Evolutionary conservation across 2,113 vertebrate genomes (phyloP).

Genomic region (Odontesthes bonariensis): DNA sequence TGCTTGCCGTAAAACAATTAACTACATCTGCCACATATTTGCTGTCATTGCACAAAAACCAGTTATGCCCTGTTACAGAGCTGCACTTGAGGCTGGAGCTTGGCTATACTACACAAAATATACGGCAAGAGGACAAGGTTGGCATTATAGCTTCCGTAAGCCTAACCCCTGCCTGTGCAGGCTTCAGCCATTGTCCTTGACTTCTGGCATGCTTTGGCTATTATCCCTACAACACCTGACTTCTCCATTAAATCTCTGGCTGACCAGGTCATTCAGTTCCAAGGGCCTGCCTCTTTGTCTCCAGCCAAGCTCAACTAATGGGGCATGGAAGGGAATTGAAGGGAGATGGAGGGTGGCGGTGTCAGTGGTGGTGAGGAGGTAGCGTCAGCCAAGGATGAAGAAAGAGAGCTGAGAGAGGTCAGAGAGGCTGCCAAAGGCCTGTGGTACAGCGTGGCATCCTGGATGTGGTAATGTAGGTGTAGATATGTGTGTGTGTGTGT

Average conservation of each 20-base stretch:
- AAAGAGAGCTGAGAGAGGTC: slow-evolving; percentile 60
- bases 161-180: slow-evolving; percentile 76
- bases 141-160: slow-evolving; percentile 75
- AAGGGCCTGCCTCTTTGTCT: slow-evolving; percentile 93
- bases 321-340: slow-evolving; percentile 81
- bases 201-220: slow-evolving; percentile 86
- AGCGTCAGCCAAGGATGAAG: slow-evolving; percentile 69
- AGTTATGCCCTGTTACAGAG: slow-evolving; percentile 59
- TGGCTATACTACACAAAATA: slow-evolving; percentile 76
- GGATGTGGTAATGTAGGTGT: slow-evolving; percentile 42
- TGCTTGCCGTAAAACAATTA: slow-evolving; percentile 59
- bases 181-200: slow-evolving; percentile 89
- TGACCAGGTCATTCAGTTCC: slow-evolving; percentile 98
- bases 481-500: slow-evolving; percentile 28
- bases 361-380: slow-evolving; percentile 64
- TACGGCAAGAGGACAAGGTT: slow-evolving; percentile 67
- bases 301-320: slow-evolving; percentile 98
- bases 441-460: slow-evolving; percentile 60
- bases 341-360: slow-evolving; percentile 75
- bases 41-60: slow-evolving; percentile 76
- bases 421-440: slow-evolving; percentile 63
- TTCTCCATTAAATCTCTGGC: slow-evolving; percentile 95
- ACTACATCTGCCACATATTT: slow-evolving; percentile 70
- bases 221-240: slow-evolving; percentile 91
- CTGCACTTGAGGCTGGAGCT: slow-evolving; percentile 50